Conservation (phyloP, 2,888 invertebrate genomes). For the Shargacucullia verbasci region DNA sequence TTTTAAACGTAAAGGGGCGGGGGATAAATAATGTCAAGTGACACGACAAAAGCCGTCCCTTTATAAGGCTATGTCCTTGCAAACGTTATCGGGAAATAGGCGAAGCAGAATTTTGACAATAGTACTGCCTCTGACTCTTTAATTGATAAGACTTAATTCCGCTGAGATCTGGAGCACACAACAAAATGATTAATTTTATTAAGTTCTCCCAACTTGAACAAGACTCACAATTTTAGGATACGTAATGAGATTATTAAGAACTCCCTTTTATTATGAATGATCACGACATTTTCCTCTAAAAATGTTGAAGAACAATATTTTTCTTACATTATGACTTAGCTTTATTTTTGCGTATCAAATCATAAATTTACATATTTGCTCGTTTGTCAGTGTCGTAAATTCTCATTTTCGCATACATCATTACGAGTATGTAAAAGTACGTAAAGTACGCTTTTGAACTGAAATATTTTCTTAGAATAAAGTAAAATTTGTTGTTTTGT, state of each 20-base stretch:
- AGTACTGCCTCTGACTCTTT: slow-evolving; percentile 1
- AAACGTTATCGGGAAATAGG: slow-evolving; percentile 14
- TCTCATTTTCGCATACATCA: too few species aligned
- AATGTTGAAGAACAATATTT: too few species aligned
- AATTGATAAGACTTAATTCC: slow-evolving; percentile 14
- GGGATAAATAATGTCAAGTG: slow-evolving; percentile 6
- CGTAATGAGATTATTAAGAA: slow-evolving; percentile 8
- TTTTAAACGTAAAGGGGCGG: slow-evolving; percentile 19
- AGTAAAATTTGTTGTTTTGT: too few species aligned
- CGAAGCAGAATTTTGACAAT: not conserved
- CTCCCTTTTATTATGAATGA: too few species aligned
- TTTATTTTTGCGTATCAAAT: too few species aligned
- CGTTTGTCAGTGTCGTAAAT: too few species aligned
- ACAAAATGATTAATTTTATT: slow-evolving; percentile 22
- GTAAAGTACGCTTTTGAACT: too few species aligned
- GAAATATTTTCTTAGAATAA: too few species aligned
- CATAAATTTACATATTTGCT: too few species aligned
- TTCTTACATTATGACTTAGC: too few species aligned
- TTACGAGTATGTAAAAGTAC: too few species aligned
- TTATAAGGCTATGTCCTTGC: not conserved
- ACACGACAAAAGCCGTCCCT: slow-evolving; percentile 2
- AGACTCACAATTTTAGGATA: slow-evolving; percentile 1
- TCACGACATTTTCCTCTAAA: too few species aligned
- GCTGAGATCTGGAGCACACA: slow-evolving; percentile 2
- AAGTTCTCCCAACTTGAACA: slow-evolving; percentile 2